Base-by-base conservation (phyloP, 2,888 invertebrate genomes). In the Epiblema foenella region DNA sequence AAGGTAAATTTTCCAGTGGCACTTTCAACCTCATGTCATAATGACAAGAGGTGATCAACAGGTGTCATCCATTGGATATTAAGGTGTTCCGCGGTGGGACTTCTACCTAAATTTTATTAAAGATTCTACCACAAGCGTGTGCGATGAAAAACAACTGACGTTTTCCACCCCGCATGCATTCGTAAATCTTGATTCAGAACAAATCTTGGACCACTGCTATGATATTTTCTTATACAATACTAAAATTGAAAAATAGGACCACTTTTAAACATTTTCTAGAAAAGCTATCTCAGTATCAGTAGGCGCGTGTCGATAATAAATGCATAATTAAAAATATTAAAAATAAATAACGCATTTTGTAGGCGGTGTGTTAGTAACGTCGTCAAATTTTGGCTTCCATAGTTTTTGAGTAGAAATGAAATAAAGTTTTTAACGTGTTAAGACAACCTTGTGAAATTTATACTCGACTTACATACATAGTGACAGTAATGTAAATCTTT, bases 331-430 rank as follows among this genome's bases (percentile, higher is more conserved):
- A 75, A 74, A 70, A 54, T 74, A 75, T 75, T 60, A 76, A 76
- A 77, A 79, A 75, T 68, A 72, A 74, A 73, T 72, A 76, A 77
- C 75, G 74, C 78, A 76, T 75, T 85, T 86, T 82, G 84, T 85
- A 81, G 88, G 79, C 84, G 85, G 77, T 74, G 84, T 83, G 79
- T 76, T 85, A 85, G 86, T 79, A 81, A 79, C 81, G 77, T 83
- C 84, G 83, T 85, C 86, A 84, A 76, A 76, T 86, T 89, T 90
- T 89, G 93, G 92, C 92, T 93, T 93, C 92, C 92, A 93, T 91
- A 91, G 90, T 83, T 87, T n/a, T 90, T 84, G 87, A 83, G 88
- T 89, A 90, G 88, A 75, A 74, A 78, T 46, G 42, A 42, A 68
- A 49, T 59, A 65, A 68, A 54, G 17, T 63, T 72, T 71, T 67